Conservation (phyloP, 53 echinoderm and acorn worm genomes). For the Paracentrotus lividus region DNA sequence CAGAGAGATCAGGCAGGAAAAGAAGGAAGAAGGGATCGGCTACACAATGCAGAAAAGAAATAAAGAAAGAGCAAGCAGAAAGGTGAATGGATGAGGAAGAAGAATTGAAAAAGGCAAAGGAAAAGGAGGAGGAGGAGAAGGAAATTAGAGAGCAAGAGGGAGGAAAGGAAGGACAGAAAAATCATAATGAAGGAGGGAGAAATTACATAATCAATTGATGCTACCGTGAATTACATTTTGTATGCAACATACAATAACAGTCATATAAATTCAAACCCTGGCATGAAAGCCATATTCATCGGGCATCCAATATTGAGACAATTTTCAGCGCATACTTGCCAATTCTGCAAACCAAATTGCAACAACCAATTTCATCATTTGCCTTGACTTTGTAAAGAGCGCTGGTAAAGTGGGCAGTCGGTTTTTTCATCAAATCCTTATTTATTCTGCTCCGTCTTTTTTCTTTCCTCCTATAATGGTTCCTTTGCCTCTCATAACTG, state of each 20-base stretch:
- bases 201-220: not conserved
- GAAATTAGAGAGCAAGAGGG: too few relatives aligned
- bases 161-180: too few relatives aligned
- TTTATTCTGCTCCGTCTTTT: not conserved
- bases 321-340: slow-evolving; percentile 19
- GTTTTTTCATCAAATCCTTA: slow-evolving; percentile 45
- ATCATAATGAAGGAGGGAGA: not conserved
- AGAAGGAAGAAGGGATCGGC: too few relatives aligned
- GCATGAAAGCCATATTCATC: slow-evolving; percentile 10
- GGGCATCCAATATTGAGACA: slow-evolving; percentile 7
- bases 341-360: not conserved
- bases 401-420: not conserved
- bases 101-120: too few relatives aligned
- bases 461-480: not conserved
- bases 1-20: too few relatives aligned
- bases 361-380: not conserved
- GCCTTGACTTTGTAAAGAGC: not conserved
- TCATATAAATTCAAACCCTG: not conserved
- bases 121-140: too few relatives aligned
- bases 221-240: not conserved
- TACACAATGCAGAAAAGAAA: too few relatives aligned
- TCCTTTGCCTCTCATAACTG: not conserved
- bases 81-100: too few relatives aligned
- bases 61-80: too few relatives aligned
- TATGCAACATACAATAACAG: not conserved